Conservation (phyloP, 2,797 vertebrate genomes). For the Thaleichthys pacificus region DNA sequence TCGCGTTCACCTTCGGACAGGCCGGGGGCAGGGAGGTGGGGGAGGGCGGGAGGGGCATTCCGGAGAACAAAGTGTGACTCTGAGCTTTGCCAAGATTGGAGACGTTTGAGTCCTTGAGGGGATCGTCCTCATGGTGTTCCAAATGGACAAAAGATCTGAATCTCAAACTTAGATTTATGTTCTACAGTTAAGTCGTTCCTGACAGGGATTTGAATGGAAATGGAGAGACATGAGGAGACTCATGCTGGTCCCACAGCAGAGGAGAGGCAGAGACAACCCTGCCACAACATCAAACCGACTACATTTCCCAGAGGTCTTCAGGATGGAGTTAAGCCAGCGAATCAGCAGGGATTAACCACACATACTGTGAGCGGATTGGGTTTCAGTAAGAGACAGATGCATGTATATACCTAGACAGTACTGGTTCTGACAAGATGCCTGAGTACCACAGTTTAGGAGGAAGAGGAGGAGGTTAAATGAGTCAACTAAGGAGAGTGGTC, state of each 20-base stretch:
- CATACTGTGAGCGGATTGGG: conserved; percentile 3
- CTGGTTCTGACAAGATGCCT: neutral
- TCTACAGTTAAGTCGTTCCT: conserved; percentile 11
- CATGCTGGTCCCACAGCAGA: neutral
- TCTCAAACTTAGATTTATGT: too few relatives aligned
- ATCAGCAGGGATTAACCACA: conserved; percentile 1
- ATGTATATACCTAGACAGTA: conserved; percentile 1
- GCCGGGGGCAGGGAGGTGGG: conserved; percentile 53
- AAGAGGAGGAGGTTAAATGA: conserved; percentile 16
- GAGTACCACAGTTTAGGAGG: neutral
- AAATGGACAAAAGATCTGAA: too few relatives aligned
- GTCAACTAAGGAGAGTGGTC: conserved; percentile 28
- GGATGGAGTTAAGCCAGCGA: conserved; percentile 28
- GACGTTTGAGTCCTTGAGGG: neutral
- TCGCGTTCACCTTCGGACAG: conserved; percentile 68
- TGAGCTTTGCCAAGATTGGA: conserved; percentile 11
- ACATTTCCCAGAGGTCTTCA: neutral
- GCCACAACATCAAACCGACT: neutral
- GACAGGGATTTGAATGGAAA: conserved; percentile 23
- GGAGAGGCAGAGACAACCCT: neutral
- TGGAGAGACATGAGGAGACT: neutral
- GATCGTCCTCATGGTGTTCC: neutral
- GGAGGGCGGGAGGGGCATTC: conserved; percentile 36
- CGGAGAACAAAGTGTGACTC: conserved; percentile 60
- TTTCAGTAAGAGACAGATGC: neutral